These are phyloP conservation scores for Saccopteryx leptura DNA, from an alignment of 2,113 vertebrate species.

Conservation along the genomic window DNA sequence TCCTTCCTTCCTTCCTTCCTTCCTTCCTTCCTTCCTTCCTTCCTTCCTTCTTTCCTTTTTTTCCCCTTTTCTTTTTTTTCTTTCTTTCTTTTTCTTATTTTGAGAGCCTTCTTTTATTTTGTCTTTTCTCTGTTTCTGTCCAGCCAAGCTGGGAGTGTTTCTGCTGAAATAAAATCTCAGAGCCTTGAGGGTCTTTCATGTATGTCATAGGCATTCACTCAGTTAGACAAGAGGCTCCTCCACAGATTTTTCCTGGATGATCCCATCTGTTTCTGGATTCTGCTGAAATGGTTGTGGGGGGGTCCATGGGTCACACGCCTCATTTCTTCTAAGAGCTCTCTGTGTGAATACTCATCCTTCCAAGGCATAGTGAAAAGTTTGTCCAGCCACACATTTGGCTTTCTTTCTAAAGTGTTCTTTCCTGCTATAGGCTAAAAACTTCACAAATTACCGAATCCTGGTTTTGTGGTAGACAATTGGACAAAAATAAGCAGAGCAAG, in stretches of 20 bases:
- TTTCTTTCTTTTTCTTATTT: too few relatives aligned
- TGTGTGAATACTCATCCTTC: neutral
- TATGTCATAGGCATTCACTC: neutral
- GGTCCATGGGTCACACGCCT: neutral
- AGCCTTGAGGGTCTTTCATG: neutral
- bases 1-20: too few relatives aligned
- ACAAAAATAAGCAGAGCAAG: too few relatives aligned
- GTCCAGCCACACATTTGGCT: neutral
- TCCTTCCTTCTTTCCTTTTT: too few relatives aligned
- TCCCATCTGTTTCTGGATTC: constrained; percentile 3
- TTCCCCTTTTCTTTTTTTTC: too few relatives aligned
- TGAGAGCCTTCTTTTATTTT: neutral
- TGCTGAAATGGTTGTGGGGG: neutral
- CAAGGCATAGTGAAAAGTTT: neutral
- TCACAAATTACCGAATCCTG: constrained; percentile 11
- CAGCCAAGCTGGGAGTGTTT: neutral
- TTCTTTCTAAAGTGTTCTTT: neutral
- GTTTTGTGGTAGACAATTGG: too few relatives aligned
- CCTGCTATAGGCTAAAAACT: neutral
- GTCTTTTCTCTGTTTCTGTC: neutral
- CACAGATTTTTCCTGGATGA: neutral
- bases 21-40: too few relatives aligned
- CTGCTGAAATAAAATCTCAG: neutral
- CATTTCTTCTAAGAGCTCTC: neutral
- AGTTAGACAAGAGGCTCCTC: constrained; percentile 3